These are phyloP conservation scores for Thaumetopoea pityocampa DNA, from an alignment of 1,140 invertebrate genomes.

Conservation along the genomic window DNA sequence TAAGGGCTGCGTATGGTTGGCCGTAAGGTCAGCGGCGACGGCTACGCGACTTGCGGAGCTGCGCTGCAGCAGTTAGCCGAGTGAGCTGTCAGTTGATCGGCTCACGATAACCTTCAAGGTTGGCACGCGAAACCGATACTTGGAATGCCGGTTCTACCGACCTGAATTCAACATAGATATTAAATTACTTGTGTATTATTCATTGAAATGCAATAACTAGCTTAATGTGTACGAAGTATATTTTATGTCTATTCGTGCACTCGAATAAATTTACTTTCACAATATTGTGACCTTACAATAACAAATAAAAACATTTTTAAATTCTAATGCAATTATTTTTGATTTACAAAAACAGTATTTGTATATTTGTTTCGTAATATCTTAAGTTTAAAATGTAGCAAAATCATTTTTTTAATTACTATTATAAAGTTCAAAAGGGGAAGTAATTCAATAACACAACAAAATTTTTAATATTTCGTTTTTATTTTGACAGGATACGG, in stretches of 20 bases:
- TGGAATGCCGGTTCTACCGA: constrained; percentile 38
- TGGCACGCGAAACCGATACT: constrained; percentile 50
- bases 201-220: constrained; percentile 16
- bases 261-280: constrained; percentile 23
- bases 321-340: constrained; percentile 5
- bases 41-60: constrained; percentile 27
- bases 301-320: constrained; percentile 2
- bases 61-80: no score
- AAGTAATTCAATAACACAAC: no score
- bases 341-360: no score
- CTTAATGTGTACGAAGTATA: constrained; percentile 14
- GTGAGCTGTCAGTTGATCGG: constrained; percentile 45
- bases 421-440: no score
- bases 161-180: constrained; percentile 37
- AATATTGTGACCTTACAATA: constrained; percentile 20
- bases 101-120: constrained; percentile 57
- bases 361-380: no score
- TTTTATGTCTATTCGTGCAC: constrained; percentile 9
- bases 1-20: no score
- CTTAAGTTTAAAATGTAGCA: no score
- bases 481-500: no score
- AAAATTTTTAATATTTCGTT: no score
- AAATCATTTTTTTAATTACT: no score
- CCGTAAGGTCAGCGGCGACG: constrained; percentile 41
- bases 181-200: constrained; percentile 23